A percentile compares a stretch with the other conserved stretches of the same genome.
phyloP scores from a whole-genome alignment of 1,140 invertebrate genomes.

The Diabrotica undecimpunctata region DNA sequence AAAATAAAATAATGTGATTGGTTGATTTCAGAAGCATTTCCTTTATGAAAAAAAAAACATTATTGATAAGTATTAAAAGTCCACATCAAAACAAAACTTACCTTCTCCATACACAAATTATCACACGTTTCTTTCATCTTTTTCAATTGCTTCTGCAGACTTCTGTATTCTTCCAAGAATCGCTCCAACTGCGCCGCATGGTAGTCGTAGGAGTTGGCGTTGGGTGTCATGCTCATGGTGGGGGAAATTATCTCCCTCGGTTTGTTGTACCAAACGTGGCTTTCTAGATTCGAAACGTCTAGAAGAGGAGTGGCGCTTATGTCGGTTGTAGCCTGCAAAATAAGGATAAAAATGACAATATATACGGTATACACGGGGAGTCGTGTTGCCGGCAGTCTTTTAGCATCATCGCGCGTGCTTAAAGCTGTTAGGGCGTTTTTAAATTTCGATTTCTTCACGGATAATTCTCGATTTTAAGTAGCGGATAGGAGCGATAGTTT shows the following conservation, averaged over 20 bases:
- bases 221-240: slow-evolving; percentile 49
- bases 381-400: no score
- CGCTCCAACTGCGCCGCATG: slow-evolving; percentile 71
- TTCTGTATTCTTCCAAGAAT: slow-evolving; percentile 72
- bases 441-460: no score
- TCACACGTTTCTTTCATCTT: slow-evolving; percentile 75
- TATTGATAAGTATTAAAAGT: no score
- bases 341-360: not conserved
- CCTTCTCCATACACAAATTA: slow-evolving; percentile 53
- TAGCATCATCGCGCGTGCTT: no score
- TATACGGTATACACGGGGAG: no score
- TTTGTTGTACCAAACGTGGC: slow-evolving; percentile 26
- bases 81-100: not conserved
- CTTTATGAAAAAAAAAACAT: no score
- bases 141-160: slow-evolving; percentile 68
- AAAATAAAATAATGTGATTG: no score
- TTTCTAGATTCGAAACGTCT: slow-evolving; percentile 51
- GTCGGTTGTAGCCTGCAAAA: slow-evolving; percentile 26
- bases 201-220: slow-evolving; percentile 63
- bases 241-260: slow-evolving; percentile 25
- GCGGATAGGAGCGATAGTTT: no score
- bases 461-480: no score
- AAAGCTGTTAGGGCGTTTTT: no score
- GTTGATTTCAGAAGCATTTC: no score
- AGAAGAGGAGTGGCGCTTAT: slow-evolving; percentile 50